Conservation (phyloP, 1,140 invertebrate species). For the Odontomachus brunneus region DNA sequence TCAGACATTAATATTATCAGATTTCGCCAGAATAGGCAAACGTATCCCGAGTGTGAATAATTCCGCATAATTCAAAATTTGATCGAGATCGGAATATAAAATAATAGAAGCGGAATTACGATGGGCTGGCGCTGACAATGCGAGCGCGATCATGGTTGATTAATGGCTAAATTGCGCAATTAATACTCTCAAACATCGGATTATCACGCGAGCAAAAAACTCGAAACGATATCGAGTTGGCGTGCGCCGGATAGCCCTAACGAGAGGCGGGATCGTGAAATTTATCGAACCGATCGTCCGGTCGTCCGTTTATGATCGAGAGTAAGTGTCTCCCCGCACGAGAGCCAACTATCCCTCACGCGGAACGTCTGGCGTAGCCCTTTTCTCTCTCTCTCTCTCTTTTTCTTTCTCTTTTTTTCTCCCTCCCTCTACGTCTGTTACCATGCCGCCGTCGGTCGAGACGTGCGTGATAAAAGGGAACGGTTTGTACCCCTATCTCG, state of each 20-base stretch:
- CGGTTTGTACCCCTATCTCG: conserved; percentile 57
- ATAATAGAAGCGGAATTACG: conserved; percentile 41
- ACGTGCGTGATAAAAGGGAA: conserved; percentile 62
- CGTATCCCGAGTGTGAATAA: conserved; percentile 41
- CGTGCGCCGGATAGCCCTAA: conserved; percentile 50
- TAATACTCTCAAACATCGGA: conserved; percentile 46
- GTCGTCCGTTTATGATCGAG: conserved; percentile 58
- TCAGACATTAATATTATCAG: conserved; percentile 27
- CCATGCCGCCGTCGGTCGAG: conserved; percentile 29
- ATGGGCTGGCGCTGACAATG: conserved; percentile 24
- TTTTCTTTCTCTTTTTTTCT: conserved; percentile 47
- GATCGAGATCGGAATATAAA: conserved; percentile 23
- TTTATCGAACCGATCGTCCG: conserved; percentile 57
- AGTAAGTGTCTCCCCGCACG: conserved; percentile 58
- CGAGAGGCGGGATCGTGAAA: conserved; percentile 39
- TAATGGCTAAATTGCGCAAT: conserved; percentile 55
- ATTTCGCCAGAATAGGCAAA: not conserved
- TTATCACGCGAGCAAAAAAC: conserved; percentile 32
- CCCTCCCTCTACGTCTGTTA: not conserved
- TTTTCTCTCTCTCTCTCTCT: conserved; percentile 39
- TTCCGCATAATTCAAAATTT: conserved; percentile 52
- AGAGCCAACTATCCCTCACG: conserved; percentile 63
- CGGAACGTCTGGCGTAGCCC: conserved; percentile 3
- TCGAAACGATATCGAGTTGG: conserved; percentile 13
- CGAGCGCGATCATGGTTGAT: conserved; percentile 28